Base-by-base conservation (phyloP, 1,140 invertebrate genomes). In the Popillia japonica region DNA sequence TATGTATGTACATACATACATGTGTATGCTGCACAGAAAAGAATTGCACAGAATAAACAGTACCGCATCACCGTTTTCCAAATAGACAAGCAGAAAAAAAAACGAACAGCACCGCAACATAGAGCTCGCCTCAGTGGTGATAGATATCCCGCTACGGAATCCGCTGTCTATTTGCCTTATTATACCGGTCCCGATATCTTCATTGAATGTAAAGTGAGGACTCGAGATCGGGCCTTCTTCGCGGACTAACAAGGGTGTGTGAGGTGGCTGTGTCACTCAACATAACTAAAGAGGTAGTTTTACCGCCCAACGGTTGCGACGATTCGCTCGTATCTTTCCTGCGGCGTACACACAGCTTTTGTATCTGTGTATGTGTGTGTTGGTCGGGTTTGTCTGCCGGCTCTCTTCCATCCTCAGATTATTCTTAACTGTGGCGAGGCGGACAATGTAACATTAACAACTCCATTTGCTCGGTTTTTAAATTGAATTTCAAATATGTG, bases 401-500 rank as follows among this genome's bases (percentile, higher is more conserved):
- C n/a, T n/a, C n/a, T n/a, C n/a, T n/a, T n/a, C n/a, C n/a, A n/a
- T n/a, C n/a, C n/a, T n/a, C n/a, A n/a, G n/a, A n/a, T n/a, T n/a
- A n/a, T n/a, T n/a, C n/a, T n/a, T n/a, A n/a, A n/a, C n/a, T n/a
- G n/a, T n/a, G n/a, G n/a, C n/a, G n/a, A n/a, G n/a, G n/a, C 72
- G 40, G 34, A 73, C 72, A 73, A 73, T 73, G 72, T 73, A 73
- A 73, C 72, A 73, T 73, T 73, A 73, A 73, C 27, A 73, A 73
- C 72, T 73, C 72, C 72, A 73, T 73, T 73, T 73, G 72, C 72
- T 73, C 72, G 34, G 72, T 73, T 73, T 73, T 73, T 73, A 73
- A 73, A 73, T 73, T 73, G 72, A 73, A 73, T 73, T 73, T 73
- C 72, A 73, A 73, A 73, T 73, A 64, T 73, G 40, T 73, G 72